Evolutionary conservation across 2,888 invertebrate genomes (phyloP), one percentile per base, ranked within the genome.

Genomic region (Eristalis intricaria): DNA sequence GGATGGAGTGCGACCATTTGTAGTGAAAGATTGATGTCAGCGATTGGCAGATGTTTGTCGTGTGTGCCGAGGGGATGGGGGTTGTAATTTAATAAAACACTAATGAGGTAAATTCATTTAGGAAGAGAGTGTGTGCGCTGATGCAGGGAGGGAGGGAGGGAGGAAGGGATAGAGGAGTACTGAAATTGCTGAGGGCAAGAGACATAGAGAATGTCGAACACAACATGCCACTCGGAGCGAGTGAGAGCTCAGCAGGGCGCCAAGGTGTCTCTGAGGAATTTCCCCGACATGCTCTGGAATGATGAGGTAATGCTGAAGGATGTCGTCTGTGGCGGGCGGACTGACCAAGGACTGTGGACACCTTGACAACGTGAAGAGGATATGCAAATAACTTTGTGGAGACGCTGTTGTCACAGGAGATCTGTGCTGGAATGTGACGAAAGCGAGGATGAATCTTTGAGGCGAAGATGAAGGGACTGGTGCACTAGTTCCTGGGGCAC

Each of bases 1-100:
- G 32, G 15, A 5, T 43, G 15, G 70, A 40, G 83, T 38, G 13
- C 60, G 50, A 63, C 70, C 60, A 65, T 0, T 61, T 19, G 78
- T 75, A 74, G 71, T 86, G 70, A 78, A 83, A 83, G 83, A 83
- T 86, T 83, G 83, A 83, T 83, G 74, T 22, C 56, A 43, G n/a
- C 61, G 74, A 75, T 74, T 75, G 80, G 70, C 74, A 64, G 64
- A 68, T 15, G 56, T 74, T 38, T 19, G 56, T 32, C 19, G 56
- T 32, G 63, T 32, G 70, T n/a, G 58, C 35, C 22, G 32, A 8
- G 19, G 23, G 29, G 13, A 1, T 50, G 68, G 26, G 50, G 50
- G 35, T 38, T 56, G 58, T 38, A 56, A 75, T 63, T 73, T 64
- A 74, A 65, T 74, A 43, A 64, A 64, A 74, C 26, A 35, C 32